Conservation (phyloP, 1,140 invertebrate genomes). For the Parasteatoda tepidariorum region DNA sequence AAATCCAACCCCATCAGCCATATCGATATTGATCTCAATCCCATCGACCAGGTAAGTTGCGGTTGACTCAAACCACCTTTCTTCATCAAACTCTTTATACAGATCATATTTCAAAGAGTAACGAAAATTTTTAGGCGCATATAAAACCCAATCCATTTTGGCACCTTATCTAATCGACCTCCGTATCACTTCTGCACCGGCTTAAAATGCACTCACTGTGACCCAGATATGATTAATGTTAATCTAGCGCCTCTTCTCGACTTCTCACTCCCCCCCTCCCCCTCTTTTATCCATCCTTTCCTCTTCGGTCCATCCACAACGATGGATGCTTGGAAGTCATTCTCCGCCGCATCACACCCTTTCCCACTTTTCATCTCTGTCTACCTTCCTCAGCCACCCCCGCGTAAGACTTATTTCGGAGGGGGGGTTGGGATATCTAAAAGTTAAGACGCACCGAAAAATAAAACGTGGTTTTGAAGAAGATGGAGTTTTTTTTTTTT, state of each 20-base stretch:
- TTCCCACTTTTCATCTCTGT: background rate
- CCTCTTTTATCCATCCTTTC: background rate
- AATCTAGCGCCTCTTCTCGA: constrained; percentile 43
- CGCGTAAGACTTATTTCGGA: constrained; percentile 42
- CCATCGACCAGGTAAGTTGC: background rate
- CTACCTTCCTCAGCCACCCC: constrained; percentile 10
- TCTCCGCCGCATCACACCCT: background rate
- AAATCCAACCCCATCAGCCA: constrained; percentile 12
- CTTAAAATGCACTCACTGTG: constrained; percentile 57
- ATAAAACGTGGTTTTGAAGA: constrained; percentile 1
- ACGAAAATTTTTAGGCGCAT: constrained; percentile 57
- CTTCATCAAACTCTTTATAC: background rate
- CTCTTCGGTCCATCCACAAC: background rate
- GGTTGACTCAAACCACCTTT: constrained; percentile 20
- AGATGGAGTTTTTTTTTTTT: background rate
- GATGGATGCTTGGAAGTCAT: constrained; percentile 5
- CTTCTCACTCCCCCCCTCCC: background rate
- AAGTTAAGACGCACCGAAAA: constrained; percentile 48
- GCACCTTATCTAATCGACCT: constrained; percentile 54
- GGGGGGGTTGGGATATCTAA: constrained; percentile 5
- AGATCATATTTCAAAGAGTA: constrained; percentile 25
- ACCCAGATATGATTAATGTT: constrained; percentile 62
- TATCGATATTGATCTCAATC: background rate
- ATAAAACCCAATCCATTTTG: constrained; percentile 60
- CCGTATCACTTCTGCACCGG: constrained; percentile 46